A percentile compares a stretch with the other conserved stretches of the same genome.
Conservation (phyloP, 2,113 vertebrate species). For the Carollia perspicillata region DNA sequence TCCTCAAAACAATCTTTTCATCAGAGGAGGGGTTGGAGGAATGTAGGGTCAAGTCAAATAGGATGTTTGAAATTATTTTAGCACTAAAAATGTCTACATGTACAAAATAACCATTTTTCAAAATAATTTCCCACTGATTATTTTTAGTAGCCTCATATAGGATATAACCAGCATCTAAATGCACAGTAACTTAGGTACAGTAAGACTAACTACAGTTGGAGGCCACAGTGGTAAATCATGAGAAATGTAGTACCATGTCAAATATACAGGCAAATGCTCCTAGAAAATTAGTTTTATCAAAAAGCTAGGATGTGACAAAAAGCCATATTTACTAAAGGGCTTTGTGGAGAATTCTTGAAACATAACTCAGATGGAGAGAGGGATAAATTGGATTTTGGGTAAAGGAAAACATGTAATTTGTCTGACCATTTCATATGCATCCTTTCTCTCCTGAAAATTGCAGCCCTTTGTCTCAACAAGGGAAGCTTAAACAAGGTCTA, state of each 20-base stretch:
- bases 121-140: conserved; percentile 22
- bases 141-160: conserved; percentile 2
- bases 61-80: conserved; percentile 34
- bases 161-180: background rate
- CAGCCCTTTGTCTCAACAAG: background rate
- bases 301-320: conserved; percentile 14
- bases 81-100: conserved; percentile 6
- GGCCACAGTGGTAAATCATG: background rate
- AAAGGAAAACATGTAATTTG: background rate
- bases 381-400: background rate
- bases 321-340: conserved; percentile 3
- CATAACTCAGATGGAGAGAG: background rate
- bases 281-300: conserved; percentile 37
- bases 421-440: background rate
- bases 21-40: background rate
- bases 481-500: background rate
- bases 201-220: conserved; percentile 3
- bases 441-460: background rate
- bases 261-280: conserved; percentile 27
- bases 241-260: conserved; percentile 29
- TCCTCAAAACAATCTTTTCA: conserved; percentile 52
- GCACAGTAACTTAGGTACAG: background rate
- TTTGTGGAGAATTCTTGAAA: conserved; percentile 17
- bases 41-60: conserved; percentile 31
- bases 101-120: conserved; percentile 33